Percentiles rank a stretch among this genome's conserved stretches.
Conservation (phyloP, 2,888 invertebrate species). For the Clepsis dumicolana region DNA sequence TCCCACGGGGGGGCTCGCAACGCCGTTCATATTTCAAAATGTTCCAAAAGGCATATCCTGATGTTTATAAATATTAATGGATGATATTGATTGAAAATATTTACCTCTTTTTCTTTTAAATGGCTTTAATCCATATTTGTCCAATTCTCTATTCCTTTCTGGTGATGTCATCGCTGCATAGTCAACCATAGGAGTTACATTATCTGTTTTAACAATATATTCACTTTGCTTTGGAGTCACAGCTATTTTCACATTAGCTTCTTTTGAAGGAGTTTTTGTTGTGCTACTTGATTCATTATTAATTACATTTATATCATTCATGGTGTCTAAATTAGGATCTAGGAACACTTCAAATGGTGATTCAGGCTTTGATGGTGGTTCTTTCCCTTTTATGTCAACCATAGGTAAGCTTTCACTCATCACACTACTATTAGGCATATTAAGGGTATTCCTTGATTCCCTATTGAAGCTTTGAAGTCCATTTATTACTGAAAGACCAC, state of each 20-base stretch:
- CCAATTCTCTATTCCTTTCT: conserved; percentile 84
- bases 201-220: conserved; percentile 82
- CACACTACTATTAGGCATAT: not conserved
- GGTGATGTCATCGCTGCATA: conserved; percentile 86
- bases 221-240: conserved; percentile 73
- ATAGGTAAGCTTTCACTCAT: conserved; percentile 54
- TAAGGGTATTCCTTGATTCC: conserved; percentile 10
- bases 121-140: conserved; percentile 89
- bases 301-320: conserved; percentile 22
- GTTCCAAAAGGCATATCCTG: too few species aligned
- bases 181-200: conserved; percentile 86
- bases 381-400: conserved; percentile 51
- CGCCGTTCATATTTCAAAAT: too few species aligned
- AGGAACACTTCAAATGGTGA: conserved; percentile 16
- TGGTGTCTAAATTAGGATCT: not conserved
- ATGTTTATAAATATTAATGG: too few species aligned
- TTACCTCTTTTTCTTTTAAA: conserved; percentile 87
- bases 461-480: conserved; percentile 47
- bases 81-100: not conserved
- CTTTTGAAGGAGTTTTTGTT: conserved; percentile 28
- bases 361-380: conserved; percentile 21
- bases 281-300: conserved; percentile 27
- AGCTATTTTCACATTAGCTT: conserved; percentile 32
- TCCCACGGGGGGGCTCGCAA: too few species aligned
- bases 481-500: conserved; percentile 61